A percentile compares a stretch with the other conserved stretches of the same genome.
Conservation (phyloP, 2,888 invertebrate genomes). For the Pocota personata region DNA sequence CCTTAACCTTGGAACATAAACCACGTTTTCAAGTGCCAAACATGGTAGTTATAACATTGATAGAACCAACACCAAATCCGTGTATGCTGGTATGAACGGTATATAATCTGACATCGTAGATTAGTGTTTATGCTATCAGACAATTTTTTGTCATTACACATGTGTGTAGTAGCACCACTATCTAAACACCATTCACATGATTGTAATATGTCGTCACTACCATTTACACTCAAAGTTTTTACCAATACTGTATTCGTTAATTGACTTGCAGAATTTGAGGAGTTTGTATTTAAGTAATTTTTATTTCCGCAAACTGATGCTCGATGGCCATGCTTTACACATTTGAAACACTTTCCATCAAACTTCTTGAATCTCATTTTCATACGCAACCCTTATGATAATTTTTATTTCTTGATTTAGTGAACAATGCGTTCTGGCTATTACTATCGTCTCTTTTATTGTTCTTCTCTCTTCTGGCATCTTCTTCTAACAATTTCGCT, state of each 20-base stretch:
- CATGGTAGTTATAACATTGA: neutral
- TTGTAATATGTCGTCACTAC: neutral
- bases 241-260: neutral
- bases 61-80: neutral
- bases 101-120: neutral
- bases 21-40: constrained; percentile 21
- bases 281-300: neutral
- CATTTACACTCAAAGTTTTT: neutral
- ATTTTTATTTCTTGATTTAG: neutral
- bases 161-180: constrained; percentile 39
- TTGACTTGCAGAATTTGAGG: neutral
- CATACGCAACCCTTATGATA: neutral
- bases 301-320: neutral
- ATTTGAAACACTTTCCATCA: neutral
- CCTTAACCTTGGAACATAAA: constrained; percentile 8
- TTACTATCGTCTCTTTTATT: neutral
- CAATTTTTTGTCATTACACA: constrained; percentile 5
- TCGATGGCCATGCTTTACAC: neutral
- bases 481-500: constrained; percentile 24
- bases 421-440: neutral
- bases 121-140: neutral
- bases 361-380: neutral
- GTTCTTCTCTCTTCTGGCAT: constrained; percentile 1
- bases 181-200: constrained; percentile 36
- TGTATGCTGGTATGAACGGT: neutral